These are phyloP conservation scores for Pipra filicauda DNA, from an alignment of 2,113 vertebrate genomes.

Conservation along the genomic window DNA sequence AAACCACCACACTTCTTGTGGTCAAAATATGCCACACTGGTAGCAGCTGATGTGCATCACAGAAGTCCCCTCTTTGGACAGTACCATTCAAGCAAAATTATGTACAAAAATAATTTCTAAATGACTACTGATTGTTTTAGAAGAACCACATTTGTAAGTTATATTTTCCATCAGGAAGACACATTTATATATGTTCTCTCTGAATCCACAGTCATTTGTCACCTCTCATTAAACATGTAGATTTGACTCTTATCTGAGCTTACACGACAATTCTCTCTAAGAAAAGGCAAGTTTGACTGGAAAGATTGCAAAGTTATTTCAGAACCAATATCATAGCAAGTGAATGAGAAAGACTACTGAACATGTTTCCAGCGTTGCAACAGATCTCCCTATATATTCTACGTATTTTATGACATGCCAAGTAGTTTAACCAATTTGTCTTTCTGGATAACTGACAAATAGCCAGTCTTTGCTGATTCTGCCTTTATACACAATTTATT, in stretches of 20 bases:
- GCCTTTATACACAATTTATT: not conserved
- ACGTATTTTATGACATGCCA: not conserved
- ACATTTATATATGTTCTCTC: not conserved
- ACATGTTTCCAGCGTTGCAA: not conserved
- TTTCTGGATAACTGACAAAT: not conserved
- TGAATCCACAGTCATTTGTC: not conserved
- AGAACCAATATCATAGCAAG: not conserved
- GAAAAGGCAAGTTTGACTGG: not conserved
- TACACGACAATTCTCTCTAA: not conserved
- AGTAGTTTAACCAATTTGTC: not conserved
- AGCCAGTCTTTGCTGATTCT: not conserved
- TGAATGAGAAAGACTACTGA: not conserved
- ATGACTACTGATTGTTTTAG: not conserved
- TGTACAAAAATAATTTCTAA: not conserved
- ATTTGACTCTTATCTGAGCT: not conserved
- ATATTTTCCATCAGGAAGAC: not conserved
- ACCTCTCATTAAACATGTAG: not conserved
- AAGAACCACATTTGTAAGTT: not conserved
- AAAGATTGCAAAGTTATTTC: not conserved
- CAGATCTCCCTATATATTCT: not conserved
- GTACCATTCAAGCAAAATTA: not conserved
- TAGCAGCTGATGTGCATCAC: not conserved
- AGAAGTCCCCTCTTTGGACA: not conserved
- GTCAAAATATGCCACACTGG: not conserved
- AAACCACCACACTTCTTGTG: not conserved